Evolutionary conservation across 2,797 vertebrate genomes (phyloP), one percentile per base, ranked within the genome.

Genomic region (Notoglanidium macrostoma): DNA sequence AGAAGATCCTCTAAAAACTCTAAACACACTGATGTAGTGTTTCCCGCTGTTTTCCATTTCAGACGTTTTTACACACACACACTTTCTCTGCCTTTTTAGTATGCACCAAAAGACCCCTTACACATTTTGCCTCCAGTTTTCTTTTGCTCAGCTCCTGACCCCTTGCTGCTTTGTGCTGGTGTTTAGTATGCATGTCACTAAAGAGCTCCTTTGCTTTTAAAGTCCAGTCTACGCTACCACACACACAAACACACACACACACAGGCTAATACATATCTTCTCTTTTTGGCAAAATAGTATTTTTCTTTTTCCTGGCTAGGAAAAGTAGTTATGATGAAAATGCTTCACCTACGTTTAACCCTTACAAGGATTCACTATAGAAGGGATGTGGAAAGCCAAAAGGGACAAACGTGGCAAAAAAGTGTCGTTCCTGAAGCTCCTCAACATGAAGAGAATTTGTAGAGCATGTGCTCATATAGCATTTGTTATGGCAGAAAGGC

Each of bases 201-300:
- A 82, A 61, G 40, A 82, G 4, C 12, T 59, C 4, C 57, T 76
- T 46, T 12, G 10, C n/a, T 77, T 44, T 78, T 76, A 3, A 6
- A 57, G 10, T 17, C 3, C 26, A 59, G 46, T 23, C 40, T 2
- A 65, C 23, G 26, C n/a, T 46, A 32, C 2, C 23, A 51, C 51
- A 26, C 80, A 26, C 76, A 55, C 29, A 74, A 19, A 77, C 44
- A 76, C 44, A 77, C 51, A 32, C 17, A 79, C 46, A 76, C 72
- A 90, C 84, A 59, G 19, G 49, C 73, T 83, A 55, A 82, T 84
- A 70, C 82, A 83, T 79, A 61, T 44, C 74, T 15, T n/a, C 23
- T 70, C 15, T 40, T 70, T 9, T 81, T 81, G 17, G 65, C 35
- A 59, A 23, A 68, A 26, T 44, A 84, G 57, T 85, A 82, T 81